Percentiles rank a stretch among this genome's conserved stretches.
Conservation (phyloP, 2,113 vertebrate species). For the zebrafish (Danio rerio) region GRCz12tu NC_133176.1:42309501-42310000, state of each 20-base stretch:
- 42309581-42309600: constrained; percentile 34
- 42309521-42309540: constrained; percentile 7
- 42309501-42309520: not conserved
- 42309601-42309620: constrained; percentile 45
- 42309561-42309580: constrained; percentile 32
- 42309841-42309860: no score
- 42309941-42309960: no score
- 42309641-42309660: constrained; percentile 48
- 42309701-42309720: constrained; percentile 1
- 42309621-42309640: constrained; percentile 43
- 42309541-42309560: constrained; percentile 16
- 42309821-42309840: no score
- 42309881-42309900: not conserved
- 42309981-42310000: no score
- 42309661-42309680: constrained; percentile 42
- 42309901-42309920: not conserved
- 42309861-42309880: no score
- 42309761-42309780: not conserved
- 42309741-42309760: constrained; percentile 3
- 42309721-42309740: not conserved
- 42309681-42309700: constrained; percentile 30
- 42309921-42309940: not conserved
- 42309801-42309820: not conserved
- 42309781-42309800: constrained; percentile 4
- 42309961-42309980: no score